Evolutionary conservation across 2,113 vertebrate genomes (phyloP).

Genomic region (Morone saxatilis): DNA sequence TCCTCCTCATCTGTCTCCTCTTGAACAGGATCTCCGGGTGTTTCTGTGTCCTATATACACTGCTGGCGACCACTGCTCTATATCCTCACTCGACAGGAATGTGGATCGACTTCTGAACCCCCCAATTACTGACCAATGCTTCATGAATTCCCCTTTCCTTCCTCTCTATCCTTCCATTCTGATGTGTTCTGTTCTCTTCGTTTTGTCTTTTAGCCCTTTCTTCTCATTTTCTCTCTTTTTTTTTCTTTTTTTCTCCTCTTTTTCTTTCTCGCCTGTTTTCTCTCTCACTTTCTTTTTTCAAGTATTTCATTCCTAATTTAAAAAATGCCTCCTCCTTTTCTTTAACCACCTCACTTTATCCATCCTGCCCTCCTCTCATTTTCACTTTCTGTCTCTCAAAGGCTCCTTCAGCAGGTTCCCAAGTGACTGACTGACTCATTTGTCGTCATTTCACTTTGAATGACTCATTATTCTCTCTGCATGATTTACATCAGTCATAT

Average conservation of each 20-base stretch:
- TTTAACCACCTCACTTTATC: neutral
- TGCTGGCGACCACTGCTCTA: conserved; percentile 22
- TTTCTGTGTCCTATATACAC: conserved; percentile 15
- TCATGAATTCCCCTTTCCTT: neutral
- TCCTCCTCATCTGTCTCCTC: neutral
- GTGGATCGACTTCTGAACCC: conserved; percentile 49
- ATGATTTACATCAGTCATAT: conserved; percentile 14
- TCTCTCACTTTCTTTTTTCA: neutral
- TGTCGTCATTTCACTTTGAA: conserved; percentile 34
- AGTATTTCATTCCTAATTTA: neutral
- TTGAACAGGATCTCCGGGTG: neutral
- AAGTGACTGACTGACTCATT: conserved; percentile 43
- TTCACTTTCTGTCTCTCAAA: conserved; percentile 10
- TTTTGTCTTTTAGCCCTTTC: neutral
- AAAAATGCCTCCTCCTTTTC: neutral
- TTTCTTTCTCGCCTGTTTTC: neutral
- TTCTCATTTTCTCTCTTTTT: neutral
- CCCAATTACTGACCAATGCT: conserved; percentile 53
- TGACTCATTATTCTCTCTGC: conserved; percentile 47
- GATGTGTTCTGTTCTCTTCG: conserved; percentile 2
- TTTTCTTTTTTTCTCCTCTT: no score
- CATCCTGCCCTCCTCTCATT: neutral
- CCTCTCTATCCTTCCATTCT: neutral
- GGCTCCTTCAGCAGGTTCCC: conserved; percentile 24
- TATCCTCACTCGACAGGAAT: conserved; percentile 59